Percentiles rank a stretch among this genome's conserved stretches.
Conservation (phyloP, 2,113 vertebrate species). For the Seriola quinqueradiata region DNA sequence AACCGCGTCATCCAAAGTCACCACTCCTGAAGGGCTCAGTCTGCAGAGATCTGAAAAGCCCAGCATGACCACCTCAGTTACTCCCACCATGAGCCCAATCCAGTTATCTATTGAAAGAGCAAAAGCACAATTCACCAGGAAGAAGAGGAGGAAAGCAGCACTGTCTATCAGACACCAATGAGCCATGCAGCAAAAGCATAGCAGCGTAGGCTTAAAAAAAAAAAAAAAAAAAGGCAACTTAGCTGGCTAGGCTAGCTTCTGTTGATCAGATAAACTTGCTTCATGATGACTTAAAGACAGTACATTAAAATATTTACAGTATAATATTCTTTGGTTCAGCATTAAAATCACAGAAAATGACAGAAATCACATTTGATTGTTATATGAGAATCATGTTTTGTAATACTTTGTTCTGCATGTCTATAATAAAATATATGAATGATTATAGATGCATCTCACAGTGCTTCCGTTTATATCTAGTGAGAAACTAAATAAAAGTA, state of each 20-base stretch:
- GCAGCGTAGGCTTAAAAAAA: constrained; percentile 4
- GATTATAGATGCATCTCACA: constrained; percentile 18
- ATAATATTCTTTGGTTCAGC: constrained; percentile 22
- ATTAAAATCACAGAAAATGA: constrained; percentile 15
- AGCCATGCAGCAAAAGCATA: background rate
- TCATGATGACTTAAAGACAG: constrained; percentile 4
- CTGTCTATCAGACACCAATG: constrained; percentile 13
- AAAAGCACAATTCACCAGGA: constrained; percentile 64
- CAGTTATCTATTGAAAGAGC: constrained; percentile 66
- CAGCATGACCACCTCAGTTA: constrained; percentile 24
- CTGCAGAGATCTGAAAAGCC: constrained; percentile 13
- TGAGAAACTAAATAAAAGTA: background rate
- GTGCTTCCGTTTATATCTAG: background rate
- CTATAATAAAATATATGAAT: constrained; percentile 59
- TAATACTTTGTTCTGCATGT: constrained; percentile 38
- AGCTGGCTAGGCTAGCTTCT: constrained; percentile 15
- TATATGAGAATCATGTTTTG: constrained; percentile 47
- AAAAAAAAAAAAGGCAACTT: constrained; percentile 15
- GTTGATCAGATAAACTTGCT: constrained; percentile 8
- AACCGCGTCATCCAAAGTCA: background rate
- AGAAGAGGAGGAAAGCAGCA: constrained; percentile 70
- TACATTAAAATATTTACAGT: background rate
- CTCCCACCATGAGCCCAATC: constrained; percentile 47
- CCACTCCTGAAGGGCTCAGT: constrained; percentile 10
- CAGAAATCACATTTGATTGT: constrained; percentile 27